These are phyloP conservation scores for Latrodectus elegans DNA, from an alignment of 2,888 invertebrate species.

Conservation along the genomic window DNA sequence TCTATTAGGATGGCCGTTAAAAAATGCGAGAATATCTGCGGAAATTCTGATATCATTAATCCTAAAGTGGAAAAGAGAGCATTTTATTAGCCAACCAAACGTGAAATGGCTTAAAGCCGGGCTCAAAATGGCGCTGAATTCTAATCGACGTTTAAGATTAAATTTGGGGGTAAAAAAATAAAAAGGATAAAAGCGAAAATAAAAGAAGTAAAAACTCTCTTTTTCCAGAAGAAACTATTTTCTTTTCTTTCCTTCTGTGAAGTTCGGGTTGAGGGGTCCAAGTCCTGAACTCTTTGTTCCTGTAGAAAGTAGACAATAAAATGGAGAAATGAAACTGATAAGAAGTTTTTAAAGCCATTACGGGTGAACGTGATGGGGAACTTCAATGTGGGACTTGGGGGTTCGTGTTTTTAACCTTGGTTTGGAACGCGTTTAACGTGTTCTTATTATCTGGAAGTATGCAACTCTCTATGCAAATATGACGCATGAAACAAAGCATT, in stretches of 20 bases:
- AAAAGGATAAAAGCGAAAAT: neutral
- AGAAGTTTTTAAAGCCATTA: constrained; percentile 26
- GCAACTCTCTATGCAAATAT: neutral
- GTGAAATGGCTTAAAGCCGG: neutral
- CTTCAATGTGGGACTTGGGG: neutral
- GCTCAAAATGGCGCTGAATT: constrained; percentile 30
- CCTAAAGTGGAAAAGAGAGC: constrained; percentile 15
- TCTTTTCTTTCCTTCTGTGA: neutral
- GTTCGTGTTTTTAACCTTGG: neutral
- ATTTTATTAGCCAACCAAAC: constrained; percentile 40
- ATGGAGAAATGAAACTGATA: constrained; percentile 27
- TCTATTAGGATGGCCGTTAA: constrained; percentile 32
- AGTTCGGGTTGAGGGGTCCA: neutral
- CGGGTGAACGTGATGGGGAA: neutral
- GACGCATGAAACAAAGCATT: neutral
- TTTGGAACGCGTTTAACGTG: neutral
- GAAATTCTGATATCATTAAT: constrained; percentile 53
- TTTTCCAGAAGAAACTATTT: neutral
- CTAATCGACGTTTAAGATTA: constrained; percentile 56
- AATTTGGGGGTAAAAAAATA: constrained; percentile 8
- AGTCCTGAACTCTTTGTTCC: neutral
- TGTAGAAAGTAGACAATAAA: neutral
- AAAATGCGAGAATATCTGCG: constrained; percentile 14
- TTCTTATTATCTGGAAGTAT: neutral
- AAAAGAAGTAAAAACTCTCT: neutral